phyloP scores from a whole-genome alignment of 2,113 vertebrate genomes.

The Tragelaphus scriptus region DNA sequence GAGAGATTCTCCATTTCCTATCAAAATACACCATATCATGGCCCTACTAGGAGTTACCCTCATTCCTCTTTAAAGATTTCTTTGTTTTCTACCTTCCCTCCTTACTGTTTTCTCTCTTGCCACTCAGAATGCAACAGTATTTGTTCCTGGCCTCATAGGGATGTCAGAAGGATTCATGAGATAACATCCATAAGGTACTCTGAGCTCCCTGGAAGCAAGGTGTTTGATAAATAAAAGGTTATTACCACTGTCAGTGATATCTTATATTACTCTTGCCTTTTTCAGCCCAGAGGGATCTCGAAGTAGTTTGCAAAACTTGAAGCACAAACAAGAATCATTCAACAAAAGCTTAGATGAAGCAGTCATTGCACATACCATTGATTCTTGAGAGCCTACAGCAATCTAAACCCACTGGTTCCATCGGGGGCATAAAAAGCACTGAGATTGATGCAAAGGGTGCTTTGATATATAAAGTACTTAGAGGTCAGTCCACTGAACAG shows the following conservation, averaged over 20 bases:
- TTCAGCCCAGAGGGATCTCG: slow-evolving; percentile 39
- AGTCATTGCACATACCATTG: not conserved
- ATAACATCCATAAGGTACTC: slow-evolving; percentile 34
- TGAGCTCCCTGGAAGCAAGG: slow-evolving; percentile 15
- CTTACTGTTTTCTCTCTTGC: not conserved
- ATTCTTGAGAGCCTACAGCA: not conserved
- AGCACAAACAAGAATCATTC: slow-evolving; percentile 47
- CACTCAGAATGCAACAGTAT: not conserved
- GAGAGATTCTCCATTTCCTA: not conserved
- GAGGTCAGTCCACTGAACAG: not conserved
- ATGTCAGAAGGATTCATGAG: slow-evolving; percentile 41
- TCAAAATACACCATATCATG: not conserved
- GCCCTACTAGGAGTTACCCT: not conserved
- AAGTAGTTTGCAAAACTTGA: slow-evolving; percentile 55
- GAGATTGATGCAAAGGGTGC: not conserved
- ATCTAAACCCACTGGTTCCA: not conserved
- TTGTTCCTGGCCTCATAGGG: not conserved
- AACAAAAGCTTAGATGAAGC: slow-evolving; percentile 11
- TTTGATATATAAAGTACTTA: not conserved
- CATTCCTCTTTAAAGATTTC: not conserved
- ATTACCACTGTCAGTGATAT: slow-evolving; percentile 40
- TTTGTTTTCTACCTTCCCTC: not conserved
- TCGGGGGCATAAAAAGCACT: not conserved
- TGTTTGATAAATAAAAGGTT: slow-evolving; percentile 66
- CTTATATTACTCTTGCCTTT: slow-evolving; percentile 28